Conservation (phyloP, 2,797 vertebrate genomes). For the Sylvia borin region DNA sequence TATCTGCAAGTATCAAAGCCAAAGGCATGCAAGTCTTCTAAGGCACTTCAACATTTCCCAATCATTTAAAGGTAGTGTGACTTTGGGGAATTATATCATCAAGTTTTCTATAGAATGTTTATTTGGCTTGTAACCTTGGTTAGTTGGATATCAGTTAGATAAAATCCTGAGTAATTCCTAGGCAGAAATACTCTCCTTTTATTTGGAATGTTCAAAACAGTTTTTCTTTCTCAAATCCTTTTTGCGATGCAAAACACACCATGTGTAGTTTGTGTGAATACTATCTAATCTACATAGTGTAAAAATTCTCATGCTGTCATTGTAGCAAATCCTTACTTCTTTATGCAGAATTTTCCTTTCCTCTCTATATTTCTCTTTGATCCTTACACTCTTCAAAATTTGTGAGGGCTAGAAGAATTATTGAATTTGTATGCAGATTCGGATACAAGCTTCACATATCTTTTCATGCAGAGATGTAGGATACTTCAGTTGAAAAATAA, state of each 20-base stretch:
- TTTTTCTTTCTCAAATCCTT: not conserved
- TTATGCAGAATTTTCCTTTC: not conserved
- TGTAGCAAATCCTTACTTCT: not conserved
- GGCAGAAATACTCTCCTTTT: not conserved
- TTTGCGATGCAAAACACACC: not conserved
- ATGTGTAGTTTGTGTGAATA: not conserved
- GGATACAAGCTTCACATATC: not conserved
- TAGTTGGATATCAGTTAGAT: not conserved
- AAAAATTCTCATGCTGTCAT: not conserved
- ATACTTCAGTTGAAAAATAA: not conserved
- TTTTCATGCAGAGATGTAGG: not conserved
- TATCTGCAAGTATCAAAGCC: not conserved
- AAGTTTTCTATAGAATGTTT: not conserved
- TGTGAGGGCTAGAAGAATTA: not conserved
- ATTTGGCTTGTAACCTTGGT: not conserved
- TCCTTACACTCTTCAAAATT: not conserved
- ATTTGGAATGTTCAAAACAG: not conserved
- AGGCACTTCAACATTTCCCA: not conserved
- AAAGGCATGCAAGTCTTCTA: not conserved
- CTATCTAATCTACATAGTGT: not conserved
- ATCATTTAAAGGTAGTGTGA: accelerated
- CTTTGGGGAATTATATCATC: not conserved
- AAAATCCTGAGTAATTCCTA: not conserved
- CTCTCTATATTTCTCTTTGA: not conserved
- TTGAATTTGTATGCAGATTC: not conserved